Base-by-base conservation (phyloP, 2,797 vertebrate genomes). In the Manis pentadactyla region DNA sequence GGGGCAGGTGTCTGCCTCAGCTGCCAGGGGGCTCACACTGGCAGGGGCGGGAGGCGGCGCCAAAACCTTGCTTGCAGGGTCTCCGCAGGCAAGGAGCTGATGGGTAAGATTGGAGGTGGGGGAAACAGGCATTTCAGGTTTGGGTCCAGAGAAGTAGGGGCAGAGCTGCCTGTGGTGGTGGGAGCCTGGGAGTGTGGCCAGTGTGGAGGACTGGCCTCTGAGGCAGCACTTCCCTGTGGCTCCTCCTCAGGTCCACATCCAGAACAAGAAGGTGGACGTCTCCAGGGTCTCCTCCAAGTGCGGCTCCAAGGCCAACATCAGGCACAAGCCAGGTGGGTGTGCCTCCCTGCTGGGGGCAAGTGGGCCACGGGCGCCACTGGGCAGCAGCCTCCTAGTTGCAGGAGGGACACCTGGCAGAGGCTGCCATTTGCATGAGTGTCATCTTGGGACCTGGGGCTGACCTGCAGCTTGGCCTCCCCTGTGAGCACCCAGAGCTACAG, bases 231-330 rank as follows among this genome's bases (percentile, higher is more conserved):
- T 27, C 23, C 18, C 69, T 18, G 55, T 90, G 37, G 49, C 84
- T 93, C 74, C 66, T 96, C 78, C 39, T 12, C n/a, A 99, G 99
- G 99, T 99, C 96, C 99, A 99, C 98, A 99, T 99, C 97, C 99
- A 99, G 97, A 99, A 97, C 98, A 99, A 99, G 98, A 99, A 99
- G 95, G 99, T 99, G 21, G 99, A 99, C 83, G 93, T 99, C 83
- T 99, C 99, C 94, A 99, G 99, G 98, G 99, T 99, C 98, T 99
- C 99, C 21, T 99, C 99, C 59, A 99, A 99, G 98, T 99, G 99
- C 17, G 99, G 99, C 83, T 99, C 99, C 57, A 99, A 99, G 98
- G 97, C 98, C 74, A 99, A 98, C 31, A 99, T 99, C 96, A 99
- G 99, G 96, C 99, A 99, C 96, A 99, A 99, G 97, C 99, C 99